Base-by-base conservation (phyloP, 2,113 vertebrate species). In the Charadrius vociferus region DNA sequence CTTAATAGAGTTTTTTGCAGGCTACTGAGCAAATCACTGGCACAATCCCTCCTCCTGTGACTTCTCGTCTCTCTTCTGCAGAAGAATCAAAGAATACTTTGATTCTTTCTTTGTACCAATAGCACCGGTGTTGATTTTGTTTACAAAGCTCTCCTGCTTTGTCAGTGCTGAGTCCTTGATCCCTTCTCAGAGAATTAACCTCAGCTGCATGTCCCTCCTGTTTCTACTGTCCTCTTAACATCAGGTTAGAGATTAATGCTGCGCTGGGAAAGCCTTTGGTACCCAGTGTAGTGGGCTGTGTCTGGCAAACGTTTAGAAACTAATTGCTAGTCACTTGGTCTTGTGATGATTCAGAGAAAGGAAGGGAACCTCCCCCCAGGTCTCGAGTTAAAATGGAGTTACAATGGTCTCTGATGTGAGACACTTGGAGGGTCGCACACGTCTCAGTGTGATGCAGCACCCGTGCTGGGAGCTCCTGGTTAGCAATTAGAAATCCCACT, bases 351-450 rank as follows among this genome's bases (percentile, higher is more conserved):
- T 88, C 45, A 37, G 49, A 39, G 67, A n/a, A 81, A 67, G 70
- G 66, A 39, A 73, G 14, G 12, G 53, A 79, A 34, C 75, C 13
- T 30, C 52, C n/a, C 37, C 34, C 21, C 17, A 24, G 41, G 12
- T 45, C 37, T 77, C 1, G 2, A 7, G 29, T 52, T 66, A 23
- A 53, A 45, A 78, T 6, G 14, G 72, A 61, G 79, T 66, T 72
- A 23, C 7, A 3, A 22, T 29, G 58, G 66, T 20, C 50, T 47
- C 32, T 18, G 70, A 74, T 39, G 34, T 56, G 62, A 86, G 68
- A n/a, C 20, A 4, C 17, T 29, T 2, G 37, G 49, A 5, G 26
- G 7, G 45, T 4, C 41, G 34, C 17, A 4, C 5, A 3, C 3
- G 2, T 52, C 63, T 55, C n/a, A 1, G 14, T 8, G 56, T 12